These are phyloP conservation scores for Gobiocypris rarus DNA, from an alignment of 2,113 vertebrate species.

Conservation along the genomic window DNA sequence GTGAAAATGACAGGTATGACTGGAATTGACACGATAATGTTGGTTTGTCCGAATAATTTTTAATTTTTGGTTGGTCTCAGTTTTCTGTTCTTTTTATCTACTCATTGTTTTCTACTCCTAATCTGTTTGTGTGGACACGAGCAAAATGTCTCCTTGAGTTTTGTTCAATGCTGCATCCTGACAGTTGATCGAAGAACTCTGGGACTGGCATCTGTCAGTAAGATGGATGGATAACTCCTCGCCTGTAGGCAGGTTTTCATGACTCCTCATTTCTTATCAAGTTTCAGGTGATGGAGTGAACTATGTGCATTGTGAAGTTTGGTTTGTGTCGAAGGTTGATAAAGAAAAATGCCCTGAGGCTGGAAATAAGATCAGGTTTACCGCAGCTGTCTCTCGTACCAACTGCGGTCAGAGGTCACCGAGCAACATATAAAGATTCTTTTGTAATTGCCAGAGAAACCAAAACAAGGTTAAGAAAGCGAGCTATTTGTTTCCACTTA, in stretches of 20 bases:
- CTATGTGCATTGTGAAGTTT: slow-evolving; percentile 44
- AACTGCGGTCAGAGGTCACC: slow-evolving; percentile 82
- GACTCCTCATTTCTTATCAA: slow-evolving; percentile 89
- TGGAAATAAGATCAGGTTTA: slow-evolving; percentile 85
- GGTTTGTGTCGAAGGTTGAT: slow-evolving; percentile 52
- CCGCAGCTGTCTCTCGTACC: slow-evolving; percentile 80
- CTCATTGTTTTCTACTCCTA: neutral
- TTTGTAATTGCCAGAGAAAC: slow-evolving; percentile 81
- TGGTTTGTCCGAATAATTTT: neutral
- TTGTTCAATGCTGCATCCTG: slow-evolving; percentile 71
- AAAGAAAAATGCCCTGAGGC: slow-evolving; percentile 78
- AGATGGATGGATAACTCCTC: slow-evolving; percentile 82
- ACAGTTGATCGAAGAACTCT: slow-evolving; percentile 86
- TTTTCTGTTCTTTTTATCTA: neutral
- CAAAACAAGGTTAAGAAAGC: slow-evolving; percentile 63
- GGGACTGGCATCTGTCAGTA: slow-evolving; percentile 89
- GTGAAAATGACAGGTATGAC: neutral
- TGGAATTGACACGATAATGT: neutral
- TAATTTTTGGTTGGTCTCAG: slow-evolving; percentile 7
- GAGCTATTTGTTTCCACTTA: slow-evolving; percentile 59
- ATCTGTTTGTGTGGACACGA: slow-evolving; percentile 26
- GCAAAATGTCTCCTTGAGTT: slow-evolving; percentile 22
- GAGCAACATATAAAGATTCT: slow-evolving; percentile 78
- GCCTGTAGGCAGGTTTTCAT: slow-evolving; percentile 73
- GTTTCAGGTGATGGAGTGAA: slow-evolving; percentile 70